These are phyloP conservation scores for Deladenus siricidicola DNA, from an alignment of 2,888 invertebrate genomes.

Conservation along the genomic window DNA sequence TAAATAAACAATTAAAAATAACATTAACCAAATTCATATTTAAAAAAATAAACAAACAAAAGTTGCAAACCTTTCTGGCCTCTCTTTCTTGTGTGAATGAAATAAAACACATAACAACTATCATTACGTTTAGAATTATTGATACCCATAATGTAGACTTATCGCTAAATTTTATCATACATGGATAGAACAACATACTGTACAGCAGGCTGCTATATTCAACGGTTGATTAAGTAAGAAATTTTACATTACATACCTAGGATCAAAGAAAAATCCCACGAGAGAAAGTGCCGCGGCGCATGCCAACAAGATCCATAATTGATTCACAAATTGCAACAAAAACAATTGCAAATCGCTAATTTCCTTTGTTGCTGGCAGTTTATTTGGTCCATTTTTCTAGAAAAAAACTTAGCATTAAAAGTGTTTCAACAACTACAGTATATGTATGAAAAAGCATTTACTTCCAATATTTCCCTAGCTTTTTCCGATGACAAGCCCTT, in stretches of 20 bases:
- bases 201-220: too few species aligned
- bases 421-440: neutral
- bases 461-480: slow-evolving; percentile 10
- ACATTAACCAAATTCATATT: too few species aligned
- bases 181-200: too few species aligned
- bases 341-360: slow-evolving; percentile 30
- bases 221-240: too few species aligned
- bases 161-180: neutral
- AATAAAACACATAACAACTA: slow-evolving; percentile 41
- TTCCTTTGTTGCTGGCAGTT: slow-evolving; percentile 31
- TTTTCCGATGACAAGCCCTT: slow-evolving; percentile 7
- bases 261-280: slow-evolving; percentile 22
- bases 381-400: slow-evolving; percentile 33
- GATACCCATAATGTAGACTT: slow-evolving; percentile 8
- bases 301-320: slow-evolving; percentile 30
- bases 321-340: slow-evolving; percentile 30
- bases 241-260: too few species aligned
- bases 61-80: slow-evolving; percentile 30
- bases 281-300: slow-evolving; percentile 23
- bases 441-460: neutral
- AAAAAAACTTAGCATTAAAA: neutral
- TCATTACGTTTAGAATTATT: slow-evolving; percentile 40
- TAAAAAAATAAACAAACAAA: too few species aligned
- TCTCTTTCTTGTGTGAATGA: slow-evolving; percentile 41
- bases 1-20: too few species aligned